A percentile compares a stretch with the other conserved stretches of the same genome.
phyloP scores from a whole-genome alignment of 2,888 invertebrate species.

The Drosophila monieri region DNA sequence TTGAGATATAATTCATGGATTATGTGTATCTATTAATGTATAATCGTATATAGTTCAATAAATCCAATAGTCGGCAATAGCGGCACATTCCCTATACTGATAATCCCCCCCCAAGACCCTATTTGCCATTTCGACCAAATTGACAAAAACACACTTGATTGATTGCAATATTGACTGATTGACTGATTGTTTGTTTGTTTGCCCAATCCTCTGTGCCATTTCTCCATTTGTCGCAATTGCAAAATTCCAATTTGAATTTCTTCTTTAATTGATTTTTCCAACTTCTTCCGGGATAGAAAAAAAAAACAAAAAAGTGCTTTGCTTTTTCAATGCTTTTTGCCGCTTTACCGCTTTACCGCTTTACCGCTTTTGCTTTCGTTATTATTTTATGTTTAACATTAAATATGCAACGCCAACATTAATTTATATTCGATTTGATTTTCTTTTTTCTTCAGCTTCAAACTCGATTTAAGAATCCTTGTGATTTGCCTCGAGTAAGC shows the following conservation, averaged over 20 bases:
- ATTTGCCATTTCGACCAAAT: conserved; percentile 23
- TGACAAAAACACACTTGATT: conserved; percentile 67
- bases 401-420: conserved; percentile 45
- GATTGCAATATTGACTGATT: conserved; percentile 73
- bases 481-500: conserved; percentile 48
- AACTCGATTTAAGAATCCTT: conserved; percentile 22
- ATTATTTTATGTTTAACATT: conserved; percentile 43
- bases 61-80: conserved; percentile 5
- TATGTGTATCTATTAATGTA: conserved; percentile 12
- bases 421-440: conserved; percentile 38
- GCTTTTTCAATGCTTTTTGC: conserved; percentile 1
- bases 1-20: conserved; percentile 38
- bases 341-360: not conserved
- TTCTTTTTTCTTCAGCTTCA: conserved; percentile 1
- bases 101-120: not conserved
- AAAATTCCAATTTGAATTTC: conserved; percentile 43
- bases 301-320: too few relatives aligned
- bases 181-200: conserved; percentile 23
- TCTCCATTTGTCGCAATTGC: not conserved
- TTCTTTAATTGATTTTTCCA: conserved; percentile 30
- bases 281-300: conserved; percentile 24
- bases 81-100: not conserved
- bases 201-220: too few relatives aligned
- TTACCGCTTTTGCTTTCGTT: conserved; percentile 16
- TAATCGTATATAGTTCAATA: conserved; percentile 13